Conservation (phyloP, 1,140 invertebrate genomes). For the Macrobrachium nipponense region DNA sequence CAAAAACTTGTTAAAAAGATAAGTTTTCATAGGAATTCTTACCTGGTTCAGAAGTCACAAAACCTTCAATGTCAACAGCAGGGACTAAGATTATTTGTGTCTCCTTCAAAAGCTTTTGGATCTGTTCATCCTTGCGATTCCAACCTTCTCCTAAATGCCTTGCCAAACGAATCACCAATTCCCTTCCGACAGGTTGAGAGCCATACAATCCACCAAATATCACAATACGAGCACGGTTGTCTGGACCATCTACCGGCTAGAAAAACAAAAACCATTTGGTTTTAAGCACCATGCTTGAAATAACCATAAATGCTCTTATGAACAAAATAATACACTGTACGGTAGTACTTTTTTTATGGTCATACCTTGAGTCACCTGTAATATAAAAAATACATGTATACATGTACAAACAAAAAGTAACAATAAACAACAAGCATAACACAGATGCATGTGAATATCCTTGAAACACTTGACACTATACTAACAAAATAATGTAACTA, state of each 20-base stretch:
- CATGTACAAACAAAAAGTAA: too few species aligned
- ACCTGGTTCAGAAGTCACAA: conserved; percentile 59
- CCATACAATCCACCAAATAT: conserved; percentile 87
- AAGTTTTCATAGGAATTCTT: conserved; percentile 4
- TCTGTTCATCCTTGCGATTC: conserved; percentile 75
- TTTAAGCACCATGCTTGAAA: too few species aligned
- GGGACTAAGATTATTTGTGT: conserved; percentile 86
- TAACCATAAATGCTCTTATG: too few species aligned
- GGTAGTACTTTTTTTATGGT: too few species aligned
- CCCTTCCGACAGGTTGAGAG: conserved; percentile 85
- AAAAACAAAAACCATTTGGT: too few species aligned
- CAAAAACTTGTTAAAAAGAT: background rate
- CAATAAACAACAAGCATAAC: too few species aligned
- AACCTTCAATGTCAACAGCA: conserved; percentile 67
- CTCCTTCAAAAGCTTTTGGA: conserved; percentile 76
- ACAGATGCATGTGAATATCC: too few species aligned
- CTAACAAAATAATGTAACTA: too few species aligned
- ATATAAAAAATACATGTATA: too few species aligned
- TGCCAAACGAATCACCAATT: conserved; percentile 84
- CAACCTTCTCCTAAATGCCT: conserved; percentile 83
- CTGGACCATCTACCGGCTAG: background rate
- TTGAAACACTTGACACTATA: too few species aligned
- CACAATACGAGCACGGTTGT: conserved; percentile 80
- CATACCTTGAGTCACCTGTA: too few species aligned
- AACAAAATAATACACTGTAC: too few species aligned